Evolutionary conservation across 1,140 invertebrate genomes (phyloP).

Genomic region (Musca vetustissima): DNA sequence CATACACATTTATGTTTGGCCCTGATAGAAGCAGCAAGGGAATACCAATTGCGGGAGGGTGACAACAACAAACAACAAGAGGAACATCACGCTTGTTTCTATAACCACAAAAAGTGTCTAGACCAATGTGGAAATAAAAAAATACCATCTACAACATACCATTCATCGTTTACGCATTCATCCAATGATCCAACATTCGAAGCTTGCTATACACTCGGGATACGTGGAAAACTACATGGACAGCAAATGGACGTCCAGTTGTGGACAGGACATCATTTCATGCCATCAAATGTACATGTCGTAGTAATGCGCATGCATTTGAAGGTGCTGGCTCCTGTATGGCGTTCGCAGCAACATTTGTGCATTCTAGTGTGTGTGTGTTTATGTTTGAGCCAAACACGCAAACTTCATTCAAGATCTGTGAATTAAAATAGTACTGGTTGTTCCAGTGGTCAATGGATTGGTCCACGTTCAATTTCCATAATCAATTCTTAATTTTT

Average conservation of each 20-base stretch:
- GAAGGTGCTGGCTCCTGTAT: slow-evolving; percentile 12
- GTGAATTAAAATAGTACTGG: slow-evolving; percentile 7
- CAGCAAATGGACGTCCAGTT: neutral
- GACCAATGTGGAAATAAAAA: neutral
- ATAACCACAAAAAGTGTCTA: slow-evolving; percentile 23
- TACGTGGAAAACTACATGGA: neutral
- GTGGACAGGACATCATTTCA: slow-evolving; percentile 17
- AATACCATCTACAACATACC: neutral
- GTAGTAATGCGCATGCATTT: no score
- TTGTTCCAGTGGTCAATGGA: neutral
- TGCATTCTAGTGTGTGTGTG: no score
- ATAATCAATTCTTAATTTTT: slow-evolving; percentile 9
- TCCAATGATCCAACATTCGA: neutral
- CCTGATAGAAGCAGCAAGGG: neutral
- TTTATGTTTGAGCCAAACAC: no score
- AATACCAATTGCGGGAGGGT: no score
- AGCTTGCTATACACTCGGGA: neutral
- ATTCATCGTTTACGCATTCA: neutral
- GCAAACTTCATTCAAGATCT: no score
- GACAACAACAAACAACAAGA: neutral
- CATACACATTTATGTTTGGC: neutral
- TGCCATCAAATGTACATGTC: slow-evolving; percentile 4
- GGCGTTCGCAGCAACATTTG: neutral
- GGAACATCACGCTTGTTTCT: slow-evolving; percentile 8
- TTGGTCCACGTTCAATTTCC: slow-evolving; percentile 9